phyloP scores from a whole-genome alignment of 2,797 vertebrate genomes.

The Buphagus erythrorhynchus region DNA sequence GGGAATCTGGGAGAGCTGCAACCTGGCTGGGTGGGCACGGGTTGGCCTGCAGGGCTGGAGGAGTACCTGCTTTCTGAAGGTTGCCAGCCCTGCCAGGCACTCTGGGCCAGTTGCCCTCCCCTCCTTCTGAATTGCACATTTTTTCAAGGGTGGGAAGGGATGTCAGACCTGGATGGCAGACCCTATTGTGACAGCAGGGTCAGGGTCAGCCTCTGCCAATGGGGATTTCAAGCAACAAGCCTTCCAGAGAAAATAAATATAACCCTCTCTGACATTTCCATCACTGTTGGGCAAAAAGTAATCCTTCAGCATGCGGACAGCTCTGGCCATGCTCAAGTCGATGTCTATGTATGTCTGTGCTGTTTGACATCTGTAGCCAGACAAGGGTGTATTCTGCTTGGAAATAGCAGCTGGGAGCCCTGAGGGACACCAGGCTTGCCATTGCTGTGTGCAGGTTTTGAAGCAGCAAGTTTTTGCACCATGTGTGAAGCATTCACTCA shows the following conservation, averaged over 20 bases:
- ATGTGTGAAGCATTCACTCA: accelerated
- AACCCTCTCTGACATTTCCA: not conserved
- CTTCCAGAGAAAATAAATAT: not conserved
- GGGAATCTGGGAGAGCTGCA: not conserved
- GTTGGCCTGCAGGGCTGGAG: not conserved
- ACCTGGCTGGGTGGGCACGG: accelerated
- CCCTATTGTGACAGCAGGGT: not conserved
- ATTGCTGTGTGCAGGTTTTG: not conserved
- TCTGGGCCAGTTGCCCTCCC: not conserved
- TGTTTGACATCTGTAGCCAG: not conserved
- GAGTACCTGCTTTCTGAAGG: not conserved
- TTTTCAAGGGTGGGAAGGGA: not conserved
- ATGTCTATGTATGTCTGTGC: not conserved
- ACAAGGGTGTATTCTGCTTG: not conserved
- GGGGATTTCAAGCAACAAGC: not conserved
- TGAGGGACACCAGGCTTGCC: accelerated
- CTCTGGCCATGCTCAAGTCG: not conserved
- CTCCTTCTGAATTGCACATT: accelerated
- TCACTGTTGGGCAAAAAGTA: not conserved
- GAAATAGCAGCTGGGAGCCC: not conserved
- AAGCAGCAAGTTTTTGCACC: not conserved
- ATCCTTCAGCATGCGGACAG: not conserved
- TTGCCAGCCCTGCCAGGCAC: not conserved
- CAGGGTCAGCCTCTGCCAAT: not conserved
- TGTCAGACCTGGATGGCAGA: not conserved